phyloP scores from a whole-genome alignment of 2,113 vertebrate genomes.

The Hemichromis elongatus region DNA sequence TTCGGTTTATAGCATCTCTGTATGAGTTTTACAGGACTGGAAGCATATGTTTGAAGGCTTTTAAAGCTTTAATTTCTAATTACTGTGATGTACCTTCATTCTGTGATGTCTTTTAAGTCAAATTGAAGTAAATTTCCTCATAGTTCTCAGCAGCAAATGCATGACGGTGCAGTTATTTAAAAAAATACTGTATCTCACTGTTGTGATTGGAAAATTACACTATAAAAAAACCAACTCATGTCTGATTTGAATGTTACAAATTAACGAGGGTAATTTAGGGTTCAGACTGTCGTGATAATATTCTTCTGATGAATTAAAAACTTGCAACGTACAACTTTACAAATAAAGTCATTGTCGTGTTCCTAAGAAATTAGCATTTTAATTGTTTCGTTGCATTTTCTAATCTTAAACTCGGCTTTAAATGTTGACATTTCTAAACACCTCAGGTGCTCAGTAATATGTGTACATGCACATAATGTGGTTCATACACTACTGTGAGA shows the following conservation, averaged over 20 bases:
- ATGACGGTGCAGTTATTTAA: neutral
- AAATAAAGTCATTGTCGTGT: neutral
- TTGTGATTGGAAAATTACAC: neutral
- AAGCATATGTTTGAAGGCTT: neutral
- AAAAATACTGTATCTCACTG: neutral
- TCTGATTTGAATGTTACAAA: neutral
- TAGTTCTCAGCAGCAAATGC: neutral
- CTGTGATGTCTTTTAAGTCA: neutral
- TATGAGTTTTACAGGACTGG: neutral
- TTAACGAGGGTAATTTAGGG: neutral
- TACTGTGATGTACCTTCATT: neutral
- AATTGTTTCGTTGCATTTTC: neutral
- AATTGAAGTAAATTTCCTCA: neutral
- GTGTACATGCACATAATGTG: neutral
- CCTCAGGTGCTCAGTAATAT: neutral
- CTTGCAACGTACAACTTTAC: neutral
- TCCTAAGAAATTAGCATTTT: neutral
- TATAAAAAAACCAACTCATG: neutral
- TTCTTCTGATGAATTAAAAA: neutral
- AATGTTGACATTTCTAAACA: neutral
- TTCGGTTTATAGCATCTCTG: neutral
- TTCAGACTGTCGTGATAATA: neutral
- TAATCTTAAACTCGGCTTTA: neutral
- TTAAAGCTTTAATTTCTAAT: neutral
- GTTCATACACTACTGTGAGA: neutral